A percentile compares a stretch with the other conserved stretches of the same genome.
These are phyloP conservation scores for Eupithecia insigniata DNA, from an alignment of 2,888 invertebrate genomes.

Conservation along the genomic window DNA sequence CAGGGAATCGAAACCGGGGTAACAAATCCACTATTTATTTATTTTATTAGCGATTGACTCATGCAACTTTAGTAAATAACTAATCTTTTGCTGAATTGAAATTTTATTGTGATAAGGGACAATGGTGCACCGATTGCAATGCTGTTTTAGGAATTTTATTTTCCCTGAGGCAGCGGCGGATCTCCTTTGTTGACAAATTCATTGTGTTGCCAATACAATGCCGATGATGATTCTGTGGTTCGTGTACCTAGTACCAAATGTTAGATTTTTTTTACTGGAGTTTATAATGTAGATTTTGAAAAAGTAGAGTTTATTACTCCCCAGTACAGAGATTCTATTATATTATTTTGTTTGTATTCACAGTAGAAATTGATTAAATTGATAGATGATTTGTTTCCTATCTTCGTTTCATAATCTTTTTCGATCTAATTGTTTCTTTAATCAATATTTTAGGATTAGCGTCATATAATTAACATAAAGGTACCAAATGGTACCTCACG, in stretches of 20 bases:
- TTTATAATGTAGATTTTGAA: neutral
- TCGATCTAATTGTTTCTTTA: too few relatives aligned
- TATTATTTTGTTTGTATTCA: too few relatives aligned
- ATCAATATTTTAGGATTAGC: too few relatives aligned
- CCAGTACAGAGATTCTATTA: neutral
- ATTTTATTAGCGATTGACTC: neutral
- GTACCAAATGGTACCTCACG: neutral
- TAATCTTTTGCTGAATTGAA: conserved; percentile 62
- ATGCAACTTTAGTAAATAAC: conserved; percentile 26
- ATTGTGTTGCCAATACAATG: conserved; percentile 73
- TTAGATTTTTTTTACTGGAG: neutral
- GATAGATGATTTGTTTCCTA: too few relatives aligned
- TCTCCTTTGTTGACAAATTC: conserved; percentile 67
- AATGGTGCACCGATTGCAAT: conserved; percentile 76
- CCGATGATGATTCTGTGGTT: conserved; percentile 30
- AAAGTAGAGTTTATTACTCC: neutral
- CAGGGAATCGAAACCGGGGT: too few relatives aligned
- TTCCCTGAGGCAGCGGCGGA: conserved; percentile 64
- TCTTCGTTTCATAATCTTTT: too few relatives aligned
- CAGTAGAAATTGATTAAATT: too few relatives aligned
- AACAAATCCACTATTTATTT: too few relatives aligned
- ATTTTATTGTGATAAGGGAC: conserved; percentile 76
- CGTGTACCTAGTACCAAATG: neutral
- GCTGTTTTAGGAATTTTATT: conserved; percentile 73
- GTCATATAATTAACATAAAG: too few relatives aligned